These are phyloP conservation scores for Luperina nickerlii DNA, from an alignment of 2,888 invertebrate species.

Conservation along the genomic window DNA sequence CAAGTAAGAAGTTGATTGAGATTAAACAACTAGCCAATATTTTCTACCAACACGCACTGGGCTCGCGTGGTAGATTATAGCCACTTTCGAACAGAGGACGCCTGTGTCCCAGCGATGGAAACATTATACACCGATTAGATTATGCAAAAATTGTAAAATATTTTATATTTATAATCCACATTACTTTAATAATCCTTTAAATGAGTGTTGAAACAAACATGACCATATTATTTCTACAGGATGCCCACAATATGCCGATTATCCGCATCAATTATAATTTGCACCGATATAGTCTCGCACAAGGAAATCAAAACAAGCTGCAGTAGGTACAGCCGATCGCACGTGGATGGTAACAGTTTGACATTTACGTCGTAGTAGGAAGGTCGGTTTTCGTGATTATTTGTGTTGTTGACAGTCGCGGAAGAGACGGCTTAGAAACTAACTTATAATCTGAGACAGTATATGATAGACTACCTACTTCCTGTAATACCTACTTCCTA, in stretches of 20 bases:
- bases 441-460: not conserved
- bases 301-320: slow-evolving; percentile 29
- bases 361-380: slow-evolving; percentile 3
- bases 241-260: not conserved
- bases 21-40: not conserved
- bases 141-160: not conserved
- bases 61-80: too few species aligned
- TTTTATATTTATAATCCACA: too few species aligned
- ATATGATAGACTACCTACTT: slow-evolving; percentile 20
- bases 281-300: slow-evolving; percentile 1
- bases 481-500: slow-evolving; percentile 56
- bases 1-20: not conserved
- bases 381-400: not conserved
- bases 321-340: not conserved
- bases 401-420: not conserved
- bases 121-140: too few species aligned
- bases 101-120: too few species aligned
- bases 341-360: too few species aligned
- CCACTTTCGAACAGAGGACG: too few species aligned
- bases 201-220: not conserved
- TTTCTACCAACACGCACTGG: not conserved
- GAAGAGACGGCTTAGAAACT: slow-evolving; percentile 46
- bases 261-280: slow-evolving; percentile 11
- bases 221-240: not conserved
- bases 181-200: not conserved